Evolutionary conservation across 1,140 invertebrate species (phyloP).

Genomic region (Drosophila persimilis): DNA sequence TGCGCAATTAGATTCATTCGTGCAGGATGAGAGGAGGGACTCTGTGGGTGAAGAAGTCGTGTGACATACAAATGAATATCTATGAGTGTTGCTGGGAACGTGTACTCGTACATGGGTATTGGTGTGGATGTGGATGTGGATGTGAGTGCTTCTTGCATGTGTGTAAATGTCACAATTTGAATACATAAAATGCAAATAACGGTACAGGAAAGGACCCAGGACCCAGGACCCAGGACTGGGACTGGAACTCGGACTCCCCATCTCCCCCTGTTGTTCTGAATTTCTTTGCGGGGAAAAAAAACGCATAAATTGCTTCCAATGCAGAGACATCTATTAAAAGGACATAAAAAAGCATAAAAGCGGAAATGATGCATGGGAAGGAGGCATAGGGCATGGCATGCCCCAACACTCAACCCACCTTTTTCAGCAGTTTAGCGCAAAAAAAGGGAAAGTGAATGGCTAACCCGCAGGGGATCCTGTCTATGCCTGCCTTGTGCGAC

Average conservation of each 20-base stretch:
- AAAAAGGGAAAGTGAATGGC: slow-evolving; percentile 55
- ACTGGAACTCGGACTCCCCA: slow-evolving; percentile 31
- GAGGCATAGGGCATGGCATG: slow-evolving; percentile 1
- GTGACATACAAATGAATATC: slow-evolving; percentile 79
- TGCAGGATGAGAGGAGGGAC: slow-evolving; percentile 49
- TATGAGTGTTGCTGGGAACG: slow-evolving; percentile 59
- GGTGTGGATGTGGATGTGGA: background rate
- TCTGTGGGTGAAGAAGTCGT: slow-evolving; percentile 24
- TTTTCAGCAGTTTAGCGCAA: slow-evolving; percentile 44
- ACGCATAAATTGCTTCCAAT: slow-evolving; percentile 72
- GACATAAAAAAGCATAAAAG: slow-evolving; percentile 72
- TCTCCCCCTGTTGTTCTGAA: slow-evolving; percentile 33
- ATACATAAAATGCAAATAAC: slow-evolving; percentile 79
- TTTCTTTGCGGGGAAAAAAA: slow-evolving; percentile 36
- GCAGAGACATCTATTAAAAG: slow-evolving; percentile 79
- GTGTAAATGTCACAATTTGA: slow-evolving; percentile 79
- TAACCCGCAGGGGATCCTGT: slow-evolving; percentile 1
- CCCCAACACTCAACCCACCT: background rate
- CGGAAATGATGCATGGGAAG: slow-evolving; percentile 74
- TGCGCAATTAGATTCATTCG: slow-evolving; percentile 81
- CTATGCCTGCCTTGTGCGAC: background rate
- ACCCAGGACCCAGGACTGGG: slow-evolving; percentile 33
- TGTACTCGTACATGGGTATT: slow-evolving; percentile 19
- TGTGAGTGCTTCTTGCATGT: slow-evolving; percentile 51
- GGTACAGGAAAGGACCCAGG: slow-evolving; percentile 46